Conservation (phyloP, 1,140 invertebrate genomes). For the Leptinotarsa lineolata region DNA sequence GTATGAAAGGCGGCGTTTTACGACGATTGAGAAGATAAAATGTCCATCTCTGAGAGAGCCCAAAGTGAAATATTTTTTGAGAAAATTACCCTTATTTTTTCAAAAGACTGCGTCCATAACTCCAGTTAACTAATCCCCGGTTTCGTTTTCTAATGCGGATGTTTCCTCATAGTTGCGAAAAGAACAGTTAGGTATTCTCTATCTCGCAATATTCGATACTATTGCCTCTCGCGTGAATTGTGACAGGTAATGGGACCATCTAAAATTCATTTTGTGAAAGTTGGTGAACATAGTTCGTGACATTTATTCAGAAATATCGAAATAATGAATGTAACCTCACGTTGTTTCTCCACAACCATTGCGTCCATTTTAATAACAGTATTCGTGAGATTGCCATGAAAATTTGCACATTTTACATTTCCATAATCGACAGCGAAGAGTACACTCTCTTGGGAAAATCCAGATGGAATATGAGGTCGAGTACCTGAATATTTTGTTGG, state of each 20-base stretch:
- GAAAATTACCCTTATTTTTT: no score
- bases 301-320: neutral
- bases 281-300: slow-evolving; percentile 1
- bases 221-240: neutral
- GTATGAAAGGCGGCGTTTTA: no score
- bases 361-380: neutral
- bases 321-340: slow-evolving; percentile 8
- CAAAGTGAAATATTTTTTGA: no score
- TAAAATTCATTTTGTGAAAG: neutral
- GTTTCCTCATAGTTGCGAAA: no score
- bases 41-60: no score
- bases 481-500: neutral
- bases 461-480: neutral
- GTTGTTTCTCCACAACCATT: neutral
- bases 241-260: neutral
- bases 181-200: no score
- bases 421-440: neutral
- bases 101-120: no score
- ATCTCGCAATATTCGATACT: no score
- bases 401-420: neutral
- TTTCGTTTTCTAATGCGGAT: no score
- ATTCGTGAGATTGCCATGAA: neutral
- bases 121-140: no score
- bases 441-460: neutral
- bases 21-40: no score